phyloP scores from a whole-genome alignment of 2,888 invertebrate genomes.

The Clepsis dumicolana region DNA sequence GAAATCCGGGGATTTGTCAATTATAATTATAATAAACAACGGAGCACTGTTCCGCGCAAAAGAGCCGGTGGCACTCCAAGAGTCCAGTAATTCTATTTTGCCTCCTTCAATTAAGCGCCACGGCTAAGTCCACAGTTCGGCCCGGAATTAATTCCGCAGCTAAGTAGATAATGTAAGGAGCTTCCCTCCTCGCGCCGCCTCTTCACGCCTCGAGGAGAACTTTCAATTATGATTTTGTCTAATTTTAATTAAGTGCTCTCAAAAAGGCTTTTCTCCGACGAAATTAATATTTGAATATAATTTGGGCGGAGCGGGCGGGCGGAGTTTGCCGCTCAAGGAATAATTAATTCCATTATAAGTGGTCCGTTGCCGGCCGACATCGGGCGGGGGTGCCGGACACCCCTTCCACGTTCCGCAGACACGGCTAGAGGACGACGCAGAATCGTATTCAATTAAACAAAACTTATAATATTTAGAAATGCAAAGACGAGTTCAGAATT shows the following conservation, averaged over 20 bases:
- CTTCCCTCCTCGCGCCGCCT: conserved; percentile 68
- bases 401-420: conserved; percentile 25
- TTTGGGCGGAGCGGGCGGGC: conserved; percentile 84
- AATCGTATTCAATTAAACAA: neutral
- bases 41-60: conserved; percentile 41
- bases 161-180: conserved; percentile 84
- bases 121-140: conserved; percentile 65
- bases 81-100: conserved; percentile 65
- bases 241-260: conserved; percentile 86
- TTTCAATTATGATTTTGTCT: conserved; percentile 87
- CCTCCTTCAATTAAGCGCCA: conserved; percentile 75
- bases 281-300: conserved; percentile 87
- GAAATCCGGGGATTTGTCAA: conserved; percentile 18
- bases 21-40: conserved; percentile 37
- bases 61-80: conserved; percentile 51
- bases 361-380: conserved; percentile 60
- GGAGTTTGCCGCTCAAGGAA: conserved; percentile 84
- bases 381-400: conserved; percentile 31
- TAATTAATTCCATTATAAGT: conserved; percentile 85
- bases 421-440: neutral
- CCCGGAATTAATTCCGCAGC: conserved; percentile 80
- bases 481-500: conserved; percentile 21
- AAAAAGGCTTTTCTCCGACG: conserved; percentile 84
- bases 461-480: conserved; percentile 11
- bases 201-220: conserved; percentile 85